Evolutionary conservation across 2,113 vertebrate species (phyloP).

Genomic region (Loxodonta africana): DNA sequence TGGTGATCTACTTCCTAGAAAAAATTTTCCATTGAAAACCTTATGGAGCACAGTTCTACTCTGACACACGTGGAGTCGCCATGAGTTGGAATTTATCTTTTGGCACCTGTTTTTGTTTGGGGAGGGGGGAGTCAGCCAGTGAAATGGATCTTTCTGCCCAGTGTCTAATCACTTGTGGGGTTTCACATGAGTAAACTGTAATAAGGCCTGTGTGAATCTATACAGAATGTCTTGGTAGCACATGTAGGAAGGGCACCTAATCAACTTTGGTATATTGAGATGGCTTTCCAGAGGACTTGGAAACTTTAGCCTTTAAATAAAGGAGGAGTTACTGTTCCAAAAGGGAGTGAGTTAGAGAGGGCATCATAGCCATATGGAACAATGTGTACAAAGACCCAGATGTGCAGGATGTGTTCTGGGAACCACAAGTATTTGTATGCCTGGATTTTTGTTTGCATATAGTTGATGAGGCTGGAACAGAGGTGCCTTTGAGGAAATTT

Average conservation of each 20-base stretch:
- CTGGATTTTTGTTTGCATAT: background rate
- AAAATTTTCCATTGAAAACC: background rate
- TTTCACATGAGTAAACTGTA: conserved; percentile 1
- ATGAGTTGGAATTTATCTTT: too few species aligned
- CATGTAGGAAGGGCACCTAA: background rate
- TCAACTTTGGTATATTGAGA: background rate
- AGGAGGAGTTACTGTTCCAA: conserved; percentile 9
- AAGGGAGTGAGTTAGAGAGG: background rate
- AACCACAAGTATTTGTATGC: background rate
- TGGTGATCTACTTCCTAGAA: background rate
- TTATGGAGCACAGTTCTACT: background rate
- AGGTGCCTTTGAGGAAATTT: background rate
- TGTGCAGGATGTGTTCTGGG: background rate
- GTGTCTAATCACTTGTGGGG: background rate
- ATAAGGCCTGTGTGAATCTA: background rate
- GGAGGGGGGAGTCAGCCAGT: background rate
- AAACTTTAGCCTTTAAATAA: conserved; percentile 59
- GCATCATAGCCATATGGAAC: background rate
- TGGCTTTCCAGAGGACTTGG: conserved; percentile 32
- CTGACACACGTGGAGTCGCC: background rate
- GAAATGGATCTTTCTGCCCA: background rate
- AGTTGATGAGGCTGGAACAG: background rate
- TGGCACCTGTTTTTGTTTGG: background rate
- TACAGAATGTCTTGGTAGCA: background rate
- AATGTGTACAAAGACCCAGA: background rate